phyloP scores from a whole-genome alignment of 2,113 vertebrate species.

The Phodopus roborovskii region DNA sequence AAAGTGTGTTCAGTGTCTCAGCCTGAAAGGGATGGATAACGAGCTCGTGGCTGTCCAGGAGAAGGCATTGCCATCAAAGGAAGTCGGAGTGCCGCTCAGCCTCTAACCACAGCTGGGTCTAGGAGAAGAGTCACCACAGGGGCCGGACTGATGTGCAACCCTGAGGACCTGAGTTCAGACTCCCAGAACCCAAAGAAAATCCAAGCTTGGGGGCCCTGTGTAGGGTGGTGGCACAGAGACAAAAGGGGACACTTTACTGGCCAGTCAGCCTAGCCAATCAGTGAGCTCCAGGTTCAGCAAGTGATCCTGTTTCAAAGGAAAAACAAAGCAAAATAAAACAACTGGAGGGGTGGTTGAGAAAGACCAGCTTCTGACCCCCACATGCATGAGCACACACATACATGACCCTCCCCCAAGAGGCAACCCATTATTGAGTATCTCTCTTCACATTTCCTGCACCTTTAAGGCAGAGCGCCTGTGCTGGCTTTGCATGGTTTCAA shows the following conservation, averaged over 20 bases:
- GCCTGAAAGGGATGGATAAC: neutral
- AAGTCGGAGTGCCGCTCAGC: neutral
- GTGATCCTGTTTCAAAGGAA: neutral
- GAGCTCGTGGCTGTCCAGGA: neutral
- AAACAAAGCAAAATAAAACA: neutral
- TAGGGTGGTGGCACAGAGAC: neutral
- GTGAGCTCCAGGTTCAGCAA: neutral
- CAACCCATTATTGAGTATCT: neutral
- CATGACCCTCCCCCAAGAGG: neutral
- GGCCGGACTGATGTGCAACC: too few species aligned
- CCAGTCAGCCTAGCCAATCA: neutral
- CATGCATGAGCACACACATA: neutral
- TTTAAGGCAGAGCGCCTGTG: conserved; percentile 1
- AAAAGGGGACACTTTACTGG: neutral
- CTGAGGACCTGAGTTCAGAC: neutral
- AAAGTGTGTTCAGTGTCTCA: neutral
- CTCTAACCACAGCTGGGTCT: neutral
- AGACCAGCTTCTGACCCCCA: neutral
- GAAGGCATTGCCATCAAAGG: accelerated
- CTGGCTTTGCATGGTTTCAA: conserved; percentile 57
- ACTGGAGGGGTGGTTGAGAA: neutral
- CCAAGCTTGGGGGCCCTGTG: too few species aligned
- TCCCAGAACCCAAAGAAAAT: neutral
- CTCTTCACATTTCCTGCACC: conserved; percentile 11
- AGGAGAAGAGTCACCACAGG: neutral